Conservation (phyloP, 2,888 invertebrate species). For the Malachius bipustulatus region DNA sequence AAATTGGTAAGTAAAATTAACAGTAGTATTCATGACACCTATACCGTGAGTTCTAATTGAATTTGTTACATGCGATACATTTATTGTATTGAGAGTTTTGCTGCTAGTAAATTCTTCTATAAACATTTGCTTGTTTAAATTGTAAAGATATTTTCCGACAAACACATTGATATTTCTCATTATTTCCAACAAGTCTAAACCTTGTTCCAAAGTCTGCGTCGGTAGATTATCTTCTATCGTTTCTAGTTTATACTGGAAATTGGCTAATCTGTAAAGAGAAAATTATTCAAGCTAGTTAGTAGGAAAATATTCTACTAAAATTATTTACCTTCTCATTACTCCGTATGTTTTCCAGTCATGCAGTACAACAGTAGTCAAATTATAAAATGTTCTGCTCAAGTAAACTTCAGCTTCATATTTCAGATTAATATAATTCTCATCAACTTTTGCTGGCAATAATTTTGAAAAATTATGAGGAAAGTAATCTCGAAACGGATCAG, state of each 20-base stretch:
- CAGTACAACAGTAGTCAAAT: conserved; percentile 90
- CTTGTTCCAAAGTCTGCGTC: conserved; percentile 93
- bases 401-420: conserved; percentile 66
- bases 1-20: conserved; percentile 89
- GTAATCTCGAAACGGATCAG: conserved; percentile 32
- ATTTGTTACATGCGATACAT: conserved; percentile 90
- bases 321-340: conserved; percentile 72
- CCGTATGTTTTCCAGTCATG: conserved; percentile 98
- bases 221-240: conserved; percentile 90
- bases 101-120: conserved; percentile 83
- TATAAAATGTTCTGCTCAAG: conserved; percentile 90
- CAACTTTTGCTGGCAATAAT: conserved; percentile 29
- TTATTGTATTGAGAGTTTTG: conserved; percentile 90
- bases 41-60: conserved; percentile 94
- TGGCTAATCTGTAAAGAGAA: conserved; percentile 49
- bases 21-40: conserved; percentile 57
- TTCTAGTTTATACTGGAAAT: conserved; percentile 65
- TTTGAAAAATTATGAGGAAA: conserved; percentile 30
- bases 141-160: conserved; percentile 86
- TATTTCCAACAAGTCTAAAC: conserved; percentile 90
- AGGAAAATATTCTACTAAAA: not conserved
- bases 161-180: conserved; percentile 95
- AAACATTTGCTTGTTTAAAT: conserved; percentile 93
- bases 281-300: not conserved
- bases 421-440: conserved; percentile 32